Conservation (phyloP, 2,888 invertebrate genomes). For the Chrysomela aeneicollis region DNA sequence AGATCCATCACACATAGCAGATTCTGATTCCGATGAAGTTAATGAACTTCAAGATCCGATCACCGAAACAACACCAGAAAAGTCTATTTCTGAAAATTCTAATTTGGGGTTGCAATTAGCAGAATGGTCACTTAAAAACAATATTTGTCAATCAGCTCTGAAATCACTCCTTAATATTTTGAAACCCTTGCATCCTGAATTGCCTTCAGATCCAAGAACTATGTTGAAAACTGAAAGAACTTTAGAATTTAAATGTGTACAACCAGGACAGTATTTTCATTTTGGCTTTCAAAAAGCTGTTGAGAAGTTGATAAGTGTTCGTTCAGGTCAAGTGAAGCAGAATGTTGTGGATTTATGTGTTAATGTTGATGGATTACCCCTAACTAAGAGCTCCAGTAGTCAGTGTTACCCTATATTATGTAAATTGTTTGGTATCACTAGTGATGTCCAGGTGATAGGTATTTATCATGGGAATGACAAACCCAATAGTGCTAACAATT, state of each 20-base stretch:
- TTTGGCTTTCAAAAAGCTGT: conserved; percentile 21
- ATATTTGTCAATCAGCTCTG: conserved; percentile 17
- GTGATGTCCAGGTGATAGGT: conserved; percentile 2
- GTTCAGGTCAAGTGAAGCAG: conserved; percentile 16
- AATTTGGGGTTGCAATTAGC: conserved; percentile 29
- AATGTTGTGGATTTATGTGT: conserved; percentile 17
- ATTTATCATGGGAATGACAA: conserved; percentile 23
- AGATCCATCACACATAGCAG: neutral
- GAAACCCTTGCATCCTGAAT: conserved; percentile 22
- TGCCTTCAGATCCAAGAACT: conserved; percentile 30
- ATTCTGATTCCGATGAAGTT: neutral
- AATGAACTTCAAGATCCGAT: conserved; percentile 9
- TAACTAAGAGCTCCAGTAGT: conserved; percentile 20
- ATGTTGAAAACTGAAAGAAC: conserved; percentile 19
- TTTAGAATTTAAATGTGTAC: conserved; percentile 14
- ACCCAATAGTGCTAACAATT: conserved; percentile 19
- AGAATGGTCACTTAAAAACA: conserved; percentile 19
- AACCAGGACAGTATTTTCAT: conserved; percentile 20
- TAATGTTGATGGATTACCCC: conserved; percentile 21
- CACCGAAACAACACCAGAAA: conserved; percentile 13
- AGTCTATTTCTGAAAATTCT: conserved; percentile 14
- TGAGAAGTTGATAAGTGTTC: conserved; percentile 11
- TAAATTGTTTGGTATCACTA: conserved; percentile 1
- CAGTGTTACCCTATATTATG: conserved; percentile 16
- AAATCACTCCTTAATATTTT: conserved; percentile 18